Base-by-base conservation (phyloP, 2,888 invertebrate genomes). In the Branchipolynoe longqiensis region DNA sequence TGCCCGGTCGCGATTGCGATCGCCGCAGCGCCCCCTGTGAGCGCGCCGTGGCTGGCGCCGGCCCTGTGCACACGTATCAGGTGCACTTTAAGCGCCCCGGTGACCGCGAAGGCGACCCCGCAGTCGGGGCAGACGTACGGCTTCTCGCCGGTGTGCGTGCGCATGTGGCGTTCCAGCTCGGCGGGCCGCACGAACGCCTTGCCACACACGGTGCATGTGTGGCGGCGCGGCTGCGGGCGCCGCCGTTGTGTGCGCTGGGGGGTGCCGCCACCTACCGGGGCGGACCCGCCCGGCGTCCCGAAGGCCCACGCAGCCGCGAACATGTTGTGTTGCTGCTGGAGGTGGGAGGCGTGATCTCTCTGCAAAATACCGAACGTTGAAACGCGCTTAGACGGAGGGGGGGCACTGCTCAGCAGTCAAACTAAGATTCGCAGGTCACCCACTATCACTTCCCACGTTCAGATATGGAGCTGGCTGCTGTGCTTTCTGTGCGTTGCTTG, bases 131-230 rank as follows among this genome's bases (percentile, higher is more conserved):
- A 78, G 14, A 18, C 18, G 48, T 48, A 82, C 0, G 82, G 82
- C 36, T 82, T 82, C 56, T 82, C 82, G 28, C 82, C 82, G 14
- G 82, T 82, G 82, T 82, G 82, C n/a, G 82, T 82, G 1, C 56
- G 56, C 22, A 22, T 28, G 56, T 82, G 82, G 22, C 82, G 56
- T 33, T 82, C 58, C 58, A 82, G 82, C 58, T 82, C 82, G 1
- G 82, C 56, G 0, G 82, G 82, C 28, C 82, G 82, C 41, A 54
- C 56, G 33, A 82, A 82, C 36, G 56, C 82, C 82, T 82, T 82
- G 56, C 82, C 82, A n/a, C 82, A 82, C 58, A 58, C 25, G 2
- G 36, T 2, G 58, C 82, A 82, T 8, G 38, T 58, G 58, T 82
- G 82, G 14, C 78, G 78, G 1, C 78, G 41, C 25, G 54, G 48